Evolutionary conservation across 2,113 vertebrate species (phyloP).

Genomic region (Plectropomus leopardus): DNA sequence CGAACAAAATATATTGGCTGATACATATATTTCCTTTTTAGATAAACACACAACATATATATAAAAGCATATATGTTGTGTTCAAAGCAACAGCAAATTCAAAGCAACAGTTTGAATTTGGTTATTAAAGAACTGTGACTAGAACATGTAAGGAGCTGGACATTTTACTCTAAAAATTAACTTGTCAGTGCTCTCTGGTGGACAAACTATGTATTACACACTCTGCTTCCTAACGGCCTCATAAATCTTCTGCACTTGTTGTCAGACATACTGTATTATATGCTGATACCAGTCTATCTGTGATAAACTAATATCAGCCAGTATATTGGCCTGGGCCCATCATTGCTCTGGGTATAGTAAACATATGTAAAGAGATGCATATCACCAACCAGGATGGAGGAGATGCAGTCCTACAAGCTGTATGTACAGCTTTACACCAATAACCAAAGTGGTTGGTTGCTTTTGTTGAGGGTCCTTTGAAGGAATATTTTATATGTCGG

Average conservation of each 20-base stretch:
- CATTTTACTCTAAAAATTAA: neutral
- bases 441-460: neutral
- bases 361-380: neutral
- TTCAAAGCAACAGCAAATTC: no score
- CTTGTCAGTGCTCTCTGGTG: constrained; percentile 21
- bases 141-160: neutral
- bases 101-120: neutral
- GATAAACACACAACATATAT: neutral
- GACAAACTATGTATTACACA: constrained; percentile 6
- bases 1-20: neutral
- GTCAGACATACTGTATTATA: neutral
- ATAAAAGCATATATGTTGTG: no score
- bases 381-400: neutral
- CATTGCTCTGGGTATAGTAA: neutral
- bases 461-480: neutral
- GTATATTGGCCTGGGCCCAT: no score
- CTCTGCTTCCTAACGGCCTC: neutral
- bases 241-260: neutral
- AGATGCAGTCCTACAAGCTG: neutral
- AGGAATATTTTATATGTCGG: neutral
- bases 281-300: neutral
- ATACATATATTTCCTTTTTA: no score
- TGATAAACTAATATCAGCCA: constrained; percentile 2
- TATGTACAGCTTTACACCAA: neutral
- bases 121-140: neutral